A percentile compares a stretch with the other conserved stretches of the same genome.
phyloP scores from a whole-genome alignment of 2,113 vertebrate genomes.

The Pelecanus crispus region DNA sequence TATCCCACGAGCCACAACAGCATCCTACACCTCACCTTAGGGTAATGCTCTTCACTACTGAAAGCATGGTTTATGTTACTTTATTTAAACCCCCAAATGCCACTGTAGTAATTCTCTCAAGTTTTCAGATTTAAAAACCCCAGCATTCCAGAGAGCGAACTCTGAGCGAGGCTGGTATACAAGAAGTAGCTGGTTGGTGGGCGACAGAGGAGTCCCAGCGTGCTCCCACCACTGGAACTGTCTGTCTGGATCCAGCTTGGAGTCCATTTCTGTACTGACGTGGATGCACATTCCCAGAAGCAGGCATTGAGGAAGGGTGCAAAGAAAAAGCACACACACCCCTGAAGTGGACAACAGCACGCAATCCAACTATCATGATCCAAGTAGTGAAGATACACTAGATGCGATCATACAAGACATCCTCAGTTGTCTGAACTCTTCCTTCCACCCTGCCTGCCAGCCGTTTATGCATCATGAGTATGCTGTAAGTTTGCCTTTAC shows the following conservation, averaged over 20 bases:
- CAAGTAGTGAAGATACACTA: rapidly evolving
- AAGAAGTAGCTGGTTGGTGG: not conserved
- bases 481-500: not conserved
- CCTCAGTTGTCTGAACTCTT: not conserved
- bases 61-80: not conserved
- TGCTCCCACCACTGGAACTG: not conserved
- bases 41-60: not conserved
- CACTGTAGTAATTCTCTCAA: not conserved
- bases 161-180: not conserved
- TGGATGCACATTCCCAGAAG: not conserved
- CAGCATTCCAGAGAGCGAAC: not conserved
- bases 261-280: not conserved
- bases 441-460: not conserved
- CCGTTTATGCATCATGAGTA: not conserved
- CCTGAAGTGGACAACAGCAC: not conserved
- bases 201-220: not conserved
- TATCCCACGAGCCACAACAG: not conserved
- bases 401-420: not conserved
- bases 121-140: not conserved
- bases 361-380: rapidly evolving
- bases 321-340: not conserved
- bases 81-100: not conserved
- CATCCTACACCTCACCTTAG: not conserved
- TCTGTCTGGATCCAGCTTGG: not conserved
- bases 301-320: not conserved